Conservation (phyloP, 2,113 vertebrate species). For the Myotis yumanensis region DNA sequence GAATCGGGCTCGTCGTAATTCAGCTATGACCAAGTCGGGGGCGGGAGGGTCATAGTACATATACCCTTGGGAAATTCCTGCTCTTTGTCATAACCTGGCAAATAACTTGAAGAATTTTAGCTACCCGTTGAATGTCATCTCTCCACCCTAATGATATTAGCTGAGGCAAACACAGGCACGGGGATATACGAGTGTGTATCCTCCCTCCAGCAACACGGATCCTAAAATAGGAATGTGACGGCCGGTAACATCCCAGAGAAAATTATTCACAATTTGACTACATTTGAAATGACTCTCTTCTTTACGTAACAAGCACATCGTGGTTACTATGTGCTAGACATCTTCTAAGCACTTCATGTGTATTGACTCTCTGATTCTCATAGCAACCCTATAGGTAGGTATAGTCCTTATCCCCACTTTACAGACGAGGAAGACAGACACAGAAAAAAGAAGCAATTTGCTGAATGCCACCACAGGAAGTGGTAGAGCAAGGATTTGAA, state of each 20-base stretch:
- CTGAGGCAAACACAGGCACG: background rate
- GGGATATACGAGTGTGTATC: background rate
- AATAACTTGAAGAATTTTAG: background rate
- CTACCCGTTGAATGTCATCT: background rate
- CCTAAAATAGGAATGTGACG: background rate
- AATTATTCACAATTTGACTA: background rate
- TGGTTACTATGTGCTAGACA: background rate
- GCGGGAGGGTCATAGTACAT: background rate
- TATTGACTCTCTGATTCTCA: background rate
- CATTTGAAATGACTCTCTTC: background rate
- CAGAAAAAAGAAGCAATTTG: conserved; percentile 16
- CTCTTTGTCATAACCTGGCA: conserved; percentile 34
- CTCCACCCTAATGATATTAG: background rate
- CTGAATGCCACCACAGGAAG: background rate
- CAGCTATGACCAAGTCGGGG: background rate
- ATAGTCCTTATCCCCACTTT: background rate
- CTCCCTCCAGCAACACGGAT: background rate
- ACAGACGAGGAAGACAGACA: conserved; percentile 9
- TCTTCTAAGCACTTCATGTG: background rate
- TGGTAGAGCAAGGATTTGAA: background rate
- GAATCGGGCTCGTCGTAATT: conserved; percentile 59
- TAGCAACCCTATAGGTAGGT: background rate
- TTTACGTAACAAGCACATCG: background rate
- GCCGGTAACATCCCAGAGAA: background rate
- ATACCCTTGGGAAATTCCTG: conserved; percentile 67